Percentiles rank a stretch among this genome's conserved stretches.
phyloP scores from a whole-genome alignment of 1,140 invertebrate genomes.

The Trissolcus basalis region DNA sequence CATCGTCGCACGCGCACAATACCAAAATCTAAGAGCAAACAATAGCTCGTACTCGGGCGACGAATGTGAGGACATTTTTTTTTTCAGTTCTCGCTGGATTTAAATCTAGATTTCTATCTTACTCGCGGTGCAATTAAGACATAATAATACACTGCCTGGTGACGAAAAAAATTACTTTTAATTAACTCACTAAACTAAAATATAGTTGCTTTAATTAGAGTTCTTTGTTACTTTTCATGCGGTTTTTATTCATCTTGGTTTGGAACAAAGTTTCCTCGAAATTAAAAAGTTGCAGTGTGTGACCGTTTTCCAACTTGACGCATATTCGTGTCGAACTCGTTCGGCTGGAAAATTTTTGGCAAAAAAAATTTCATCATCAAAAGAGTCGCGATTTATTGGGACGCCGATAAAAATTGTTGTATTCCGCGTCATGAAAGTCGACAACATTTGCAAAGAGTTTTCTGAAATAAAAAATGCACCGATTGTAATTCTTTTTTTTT shows the following conservation, averaged over 20 bases:
- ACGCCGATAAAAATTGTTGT: too few species aligned
- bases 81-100: background rate
- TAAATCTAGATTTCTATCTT: background rate
- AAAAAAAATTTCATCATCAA: too few species aligned
- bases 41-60: background rate
- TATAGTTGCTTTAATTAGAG: slow-evolving; percentile 21
- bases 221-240: slow-evolving; percentile 18
- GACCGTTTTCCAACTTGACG: background rate
- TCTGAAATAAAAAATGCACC: too few species aligned
- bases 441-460: too few species aligned
- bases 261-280: slow-evolving; percentile 24
- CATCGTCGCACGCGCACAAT: slow-evolving; percentile 7
- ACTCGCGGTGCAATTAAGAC: background rate
- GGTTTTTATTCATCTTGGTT: slow-evolving; percentile 22
- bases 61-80: background rate
- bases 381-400: too few species aligned
- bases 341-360: too few species aligned
- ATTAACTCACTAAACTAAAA: slow-evolving; percentile 2
- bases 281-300: slow-evolving; percentile 27
- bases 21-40: slow-evolving; percentile 6
- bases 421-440: too few species aligned
- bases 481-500: too few species aligned
- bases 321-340: too few species aligned
- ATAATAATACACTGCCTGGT: background rate
- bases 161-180: slow-evolving; percentile 1